These are phyloP conservation scores for Mola mola DNA, from an alignment of 2,113 vertebrate species.

Conservation along the genomic window DNA sequence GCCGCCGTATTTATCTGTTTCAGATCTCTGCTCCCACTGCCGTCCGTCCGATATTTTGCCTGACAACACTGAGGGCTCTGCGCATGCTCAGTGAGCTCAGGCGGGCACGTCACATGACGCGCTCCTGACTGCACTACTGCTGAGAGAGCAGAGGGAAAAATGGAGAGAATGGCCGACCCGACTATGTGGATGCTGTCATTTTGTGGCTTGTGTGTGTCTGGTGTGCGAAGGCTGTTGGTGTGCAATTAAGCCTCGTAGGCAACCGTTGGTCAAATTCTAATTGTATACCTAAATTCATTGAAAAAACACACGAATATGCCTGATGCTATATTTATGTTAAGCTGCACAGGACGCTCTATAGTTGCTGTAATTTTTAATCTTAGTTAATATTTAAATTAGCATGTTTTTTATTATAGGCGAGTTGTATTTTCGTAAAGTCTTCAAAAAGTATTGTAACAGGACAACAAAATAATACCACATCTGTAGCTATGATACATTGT, in stretches of 20 bases:
- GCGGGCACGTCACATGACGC: conserved; percentile 79
- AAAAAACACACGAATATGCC: no score
- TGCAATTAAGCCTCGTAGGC: background rate
- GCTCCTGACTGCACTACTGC: conserved; percentile 83
- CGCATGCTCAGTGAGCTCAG: conserved; percentile 82
- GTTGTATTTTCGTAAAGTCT: background rate
- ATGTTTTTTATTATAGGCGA: background rate
- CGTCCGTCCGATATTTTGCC: conserved; percentile 83
- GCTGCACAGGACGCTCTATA: background rate
- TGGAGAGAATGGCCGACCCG: conserved; percentile 38
- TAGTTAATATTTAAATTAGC: background rate
- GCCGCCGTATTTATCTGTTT: conserved; percentile 80
- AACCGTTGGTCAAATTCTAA: conserved; percentile 3
- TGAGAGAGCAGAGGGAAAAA: conserved; percentile 48
- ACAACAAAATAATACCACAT: background rate
- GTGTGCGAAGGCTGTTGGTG: background rate
- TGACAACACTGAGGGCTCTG: conserved; percentile 83
- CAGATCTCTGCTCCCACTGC: conserved; percentile 79
- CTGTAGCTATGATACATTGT: background rate
- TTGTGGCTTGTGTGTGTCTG: conserved; percentile 14
- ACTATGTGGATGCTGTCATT: conserved; percentile 26
- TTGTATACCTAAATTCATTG: no score
- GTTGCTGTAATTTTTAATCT: background rate
- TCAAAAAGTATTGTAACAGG: background rate
- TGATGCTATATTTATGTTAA: no score